Conservation (phyloP, 23 tunicate genomes). For the Botrylloides violaceus region DNA sequence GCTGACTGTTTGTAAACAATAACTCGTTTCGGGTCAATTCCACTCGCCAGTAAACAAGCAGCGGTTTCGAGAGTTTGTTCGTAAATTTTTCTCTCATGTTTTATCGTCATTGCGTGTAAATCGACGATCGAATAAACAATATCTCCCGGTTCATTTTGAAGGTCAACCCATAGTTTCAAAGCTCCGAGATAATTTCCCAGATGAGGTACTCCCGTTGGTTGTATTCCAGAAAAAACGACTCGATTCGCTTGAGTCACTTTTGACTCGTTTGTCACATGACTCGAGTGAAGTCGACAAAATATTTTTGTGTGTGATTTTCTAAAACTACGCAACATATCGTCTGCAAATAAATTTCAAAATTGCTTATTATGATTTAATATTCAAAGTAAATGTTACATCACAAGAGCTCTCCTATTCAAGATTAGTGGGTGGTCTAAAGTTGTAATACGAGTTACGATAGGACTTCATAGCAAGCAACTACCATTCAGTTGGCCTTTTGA, state of each 20-base stretch:
- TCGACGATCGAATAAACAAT: constrained; percentile 54
- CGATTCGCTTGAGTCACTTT: not conserved
- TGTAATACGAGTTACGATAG: too few relatives aligned
- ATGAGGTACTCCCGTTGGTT: constrained; percentile 90
- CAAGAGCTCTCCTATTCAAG: too few relatives aligned
- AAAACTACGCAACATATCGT: too few relatives aligned
- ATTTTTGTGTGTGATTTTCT: too few relatives aligned
- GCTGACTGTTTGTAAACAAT: constrained; percentile 71
- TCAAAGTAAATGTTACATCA: too few relatives aligned
- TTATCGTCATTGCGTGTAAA: constrained; percentile 23
- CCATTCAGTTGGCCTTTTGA: too few relatives aligned
- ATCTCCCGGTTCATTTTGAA: constrained; percentile 45
- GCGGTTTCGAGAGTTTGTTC: constrained; percentile 41
- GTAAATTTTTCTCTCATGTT: not conserved
- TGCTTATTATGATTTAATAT: too few relatives aligned
- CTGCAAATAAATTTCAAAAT: too few relatives aligned
- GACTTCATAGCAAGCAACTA: too few relatives aligned
- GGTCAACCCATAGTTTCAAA: constrained; percentile 58
- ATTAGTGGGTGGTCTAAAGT: too few relatives aligned
- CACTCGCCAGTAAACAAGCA: constrained; percentile 80
- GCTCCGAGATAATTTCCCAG: constrained; percentile 86
- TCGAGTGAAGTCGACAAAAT: not conserved
- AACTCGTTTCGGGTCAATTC: constrained; percentile 58
- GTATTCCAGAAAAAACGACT: constrained; percentile 81
- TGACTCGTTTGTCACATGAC: not conserved